These are phyloP conservation scores for Frankliniella intonsa DNA, from an alignment of 2,888 invertebrate species.

Conservation along the genomic window DNA sequence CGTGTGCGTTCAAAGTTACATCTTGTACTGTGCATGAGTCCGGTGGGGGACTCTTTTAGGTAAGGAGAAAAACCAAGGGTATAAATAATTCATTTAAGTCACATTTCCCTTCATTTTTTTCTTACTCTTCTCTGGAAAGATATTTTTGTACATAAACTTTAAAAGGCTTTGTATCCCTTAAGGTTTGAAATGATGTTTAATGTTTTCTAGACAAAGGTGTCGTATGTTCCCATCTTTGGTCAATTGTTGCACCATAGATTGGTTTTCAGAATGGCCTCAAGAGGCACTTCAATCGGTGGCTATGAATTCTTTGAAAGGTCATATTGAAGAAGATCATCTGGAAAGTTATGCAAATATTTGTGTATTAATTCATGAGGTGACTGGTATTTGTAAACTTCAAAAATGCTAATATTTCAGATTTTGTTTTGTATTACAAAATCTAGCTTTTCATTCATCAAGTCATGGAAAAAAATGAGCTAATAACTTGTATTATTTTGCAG, in stretches of 20 bases:
- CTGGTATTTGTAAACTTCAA: constrained; percentile 1
- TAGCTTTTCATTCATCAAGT: neutral
- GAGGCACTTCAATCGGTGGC: constrained; percentile 84
- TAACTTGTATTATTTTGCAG: constrained; percentile 45
- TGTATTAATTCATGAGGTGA: constrained; percentile 66
- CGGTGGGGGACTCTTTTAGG: constrained; percentile 80
- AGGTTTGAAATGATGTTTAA: constrained; percentile 44
- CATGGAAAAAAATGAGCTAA: neutral
- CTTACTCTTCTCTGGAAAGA: neutral
- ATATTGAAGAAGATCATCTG: constrained; percentile 53
- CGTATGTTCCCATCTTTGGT: constrained; percentile 92
- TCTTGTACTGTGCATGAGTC: constrained; percentile 80
- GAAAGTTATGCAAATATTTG: constrained; percentile 59
- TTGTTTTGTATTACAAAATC: neutral
- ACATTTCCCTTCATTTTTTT: constrained; percentile 44
- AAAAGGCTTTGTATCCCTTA: constrained; percentile 39
- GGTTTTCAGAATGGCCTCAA: constrained; percentile 89
- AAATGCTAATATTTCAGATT: constrained; percentile 26
- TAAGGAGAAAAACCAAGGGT: constrained; percentile 42
- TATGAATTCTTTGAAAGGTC: constrained; percentile 59
- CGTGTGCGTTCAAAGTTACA: constrained; percentile 78
- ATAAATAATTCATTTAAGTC: constrained; percentile 33
- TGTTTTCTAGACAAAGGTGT: constrained; percentile 64
- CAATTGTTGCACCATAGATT: constrained; percentile 91
- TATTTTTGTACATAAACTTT: neutral